phyloP scores from a whole-genome alignment of 2,888 invertebrate species.

The Neelides folsomi region DNA sequence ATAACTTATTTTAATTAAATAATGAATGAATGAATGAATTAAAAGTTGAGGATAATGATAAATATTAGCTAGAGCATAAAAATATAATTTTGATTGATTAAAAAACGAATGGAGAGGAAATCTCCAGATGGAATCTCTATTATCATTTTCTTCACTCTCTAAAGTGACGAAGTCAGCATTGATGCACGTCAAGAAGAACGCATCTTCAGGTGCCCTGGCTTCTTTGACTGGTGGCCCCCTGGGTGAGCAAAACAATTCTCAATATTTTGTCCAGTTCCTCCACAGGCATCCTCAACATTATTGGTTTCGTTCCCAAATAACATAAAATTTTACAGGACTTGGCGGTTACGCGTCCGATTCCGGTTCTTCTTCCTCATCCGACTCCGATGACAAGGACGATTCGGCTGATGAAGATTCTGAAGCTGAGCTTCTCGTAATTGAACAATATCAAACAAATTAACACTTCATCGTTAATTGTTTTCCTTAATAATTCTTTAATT shows the following conservation, averaged over 20 bases:
- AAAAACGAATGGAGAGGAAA: neutral
- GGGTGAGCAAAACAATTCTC: slow-evolving; percentile 16
- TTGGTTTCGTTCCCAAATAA: neutral
- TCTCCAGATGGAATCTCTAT: neutral
- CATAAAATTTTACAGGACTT: slow-evolving; percentile 49
- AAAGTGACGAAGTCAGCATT: slow-evolving; percentile 21
- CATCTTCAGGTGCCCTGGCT: slow-evolving; percentile 19
- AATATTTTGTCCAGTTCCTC: neutral
- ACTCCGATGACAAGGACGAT: slow-evolving; percentile 37
- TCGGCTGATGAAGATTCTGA: slow-evolving; percentile 48
- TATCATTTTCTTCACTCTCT: slow-evolving; percentile 12
- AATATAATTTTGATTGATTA: no score
- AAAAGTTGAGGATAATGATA: no score
- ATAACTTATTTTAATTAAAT: no score
- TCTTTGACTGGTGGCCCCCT: slow-evolving; percentile 26
- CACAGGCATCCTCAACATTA: neutral
- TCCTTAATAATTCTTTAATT: no score
- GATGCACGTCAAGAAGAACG: slow-evolving; percentile 18
- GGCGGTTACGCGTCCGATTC: slow-evolving; percentile 52
- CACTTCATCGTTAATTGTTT: no score
- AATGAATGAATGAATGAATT: no score
- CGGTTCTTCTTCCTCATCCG: slow-evolving; percentile 46
- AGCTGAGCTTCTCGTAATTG: slow-evolving; percentile 55
- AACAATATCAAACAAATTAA: no score
- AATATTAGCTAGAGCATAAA: no score